phyloP scores from a whole-genome alignment of 1,140 invertebrate species.

The Drosophila bifasciata region DNA sequence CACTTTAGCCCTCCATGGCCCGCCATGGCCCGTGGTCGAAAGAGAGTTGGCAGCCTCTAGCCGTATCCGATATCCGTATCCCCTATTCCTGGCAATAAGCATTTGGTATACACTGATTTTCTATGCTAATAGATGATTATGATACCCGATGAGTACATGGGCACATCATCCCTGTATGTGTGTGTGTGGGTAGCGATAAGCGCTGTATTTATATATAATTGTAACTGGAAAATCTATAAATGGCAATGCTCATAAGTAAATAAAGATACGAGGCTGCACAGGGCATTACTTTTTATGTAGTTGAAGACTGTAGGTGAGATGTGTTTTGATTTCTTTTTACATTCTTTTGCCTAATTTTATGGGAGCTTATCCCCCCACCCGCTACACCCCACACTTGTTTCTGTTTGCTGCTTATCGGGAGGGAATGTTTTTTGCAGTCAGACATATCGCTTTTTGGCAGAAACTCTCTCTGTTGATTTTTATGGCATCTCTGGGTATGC shows the following conservation, averaged over 20 bases:
- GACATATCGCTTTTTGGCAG: constrained; percentile 55
- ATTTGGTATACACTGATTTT: constrained; percentile 61
- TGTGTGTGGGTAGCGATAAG: constrained; percentile 48
- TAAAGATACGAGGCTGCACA: constrained; percentile 16
- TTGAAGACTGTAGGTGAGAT: constrained; percentile 59
- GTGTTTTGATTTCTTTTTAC: constrained; percentile 33
- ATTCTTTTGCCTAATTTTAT: constrained; percentile 23
- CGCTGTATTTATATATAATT: constrained; percentile 71
- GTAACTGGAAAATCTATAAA: constrained; percentile 69
- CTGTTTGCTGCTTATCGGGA: constrained; percentile 24
- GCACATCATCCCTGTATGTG: not conserved
- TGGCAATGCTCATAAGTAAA: constrained; percentile 33
- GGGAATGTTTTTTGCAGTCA: constrained; percentile 46
- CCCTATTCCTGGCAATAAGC: constrained; percentile 24
- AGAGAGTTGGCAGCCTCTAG: constrained; percentile 25
- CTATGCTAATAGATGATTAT: constrained; percentile 71
- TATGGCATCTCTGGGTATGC: constrained; percentile 47
- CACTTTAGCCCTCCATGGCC: constrained; percentile 72
- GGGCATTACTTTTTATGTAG: constrained; percentile 70
- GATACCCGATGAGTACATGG: constrained; percentile 29
- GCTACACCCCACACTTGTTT: constrained; percentile 9
- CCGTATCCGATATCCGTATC: not conserved
- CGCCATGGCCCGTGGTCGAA: constrained; percentile 41
- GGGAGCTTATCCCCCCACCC: not conserved
- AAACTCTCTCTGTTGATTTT: constrained; percentile 62